These are phyloP conservation scores for Zoanthus solanderi DNA, from an alignment of 92 coral and sea anemone species.

Conservation along the genomic window DNA sequence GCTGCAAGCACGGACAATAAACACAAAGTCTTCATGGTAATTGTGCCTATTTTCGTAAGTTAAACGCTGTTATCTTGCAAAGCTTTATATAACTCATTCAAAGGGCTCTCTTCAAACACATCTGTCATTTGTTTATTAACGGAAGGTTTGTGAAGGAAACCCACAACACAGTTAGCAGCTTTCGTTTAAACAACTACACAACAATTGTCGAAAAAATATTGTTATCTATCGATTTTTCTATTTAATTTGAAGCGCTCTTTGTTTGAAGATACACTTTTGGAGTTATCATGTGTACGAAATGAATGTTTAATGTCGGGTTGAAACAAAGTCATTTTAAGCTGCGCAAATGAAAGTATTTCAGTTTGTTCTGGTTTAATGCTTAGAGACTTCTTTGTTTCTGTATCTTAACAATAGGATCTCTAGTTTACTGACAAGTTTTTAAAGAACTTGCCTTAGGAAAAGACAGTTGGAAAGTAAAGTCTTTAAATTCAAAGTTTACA, in stretches of 20 bases:
- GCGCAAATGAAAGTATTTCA: background rate
- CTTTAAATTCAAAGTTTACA: background rate
- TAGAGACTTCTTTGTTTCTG: background rate
- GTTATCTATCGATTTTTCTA: background rate
- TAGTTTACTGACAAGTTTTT: background rate
- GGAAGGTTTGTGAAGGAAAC: background rate
- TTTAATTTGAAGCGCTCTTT: background rate
- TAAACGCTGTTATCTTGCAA: background rate
- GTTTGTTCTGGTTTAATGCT: background rate
- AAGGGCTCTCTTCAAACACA: background rate
- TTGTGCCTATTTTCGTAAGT: background rate
- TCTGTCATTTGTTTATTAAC: background rate
- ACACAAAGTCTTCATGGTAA: background rate
- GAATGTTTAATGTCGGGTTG: background rate
- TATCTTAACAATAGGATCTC: background rate
- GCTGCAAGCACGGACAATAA: background rate
- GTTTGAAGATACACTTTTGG: background rate
- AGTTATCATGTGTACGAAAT: background rate
- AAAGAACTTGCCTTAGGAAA: background rate
- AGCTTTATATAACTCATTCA: background rate
- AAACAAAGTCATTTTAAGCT: background rate
- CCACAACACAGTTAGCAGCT: background rate
- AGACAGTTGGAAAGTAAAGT: background rate
- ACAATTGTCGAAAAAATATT: background rate
- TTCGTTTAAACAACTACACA: background rate